Percentiles rank a stretch among this genome's conserved stretches.
phyloP scores from a whole-genome alignment of 2,888 invertebrate species.

The Sicus ferrugineus region DNA sequence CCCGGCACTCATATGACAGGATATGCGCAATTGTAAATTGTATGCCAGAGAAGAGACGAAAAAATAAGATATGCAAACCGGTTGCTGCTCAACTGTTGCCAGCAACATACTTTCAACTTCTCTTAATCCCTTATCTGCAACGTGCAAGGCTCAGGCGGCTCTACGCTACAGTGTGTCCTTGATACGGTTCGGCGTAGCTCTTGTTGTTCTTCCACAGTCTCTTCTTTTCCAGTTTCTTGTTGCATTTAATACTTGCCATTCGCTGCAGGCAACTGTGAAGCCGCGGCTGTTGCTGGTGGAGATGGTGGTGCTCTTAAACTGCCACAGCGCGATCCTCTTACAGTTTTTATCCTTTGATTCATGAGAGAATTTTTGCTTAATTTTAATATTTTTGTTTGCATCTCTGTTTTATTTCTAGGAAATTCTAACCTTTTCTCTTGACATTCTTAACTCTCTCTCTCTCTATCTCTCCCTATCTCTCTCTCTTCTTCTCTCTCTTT shows the following conservation, averaged over 20 bases:
- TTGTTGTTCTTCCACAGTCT: not conserved
- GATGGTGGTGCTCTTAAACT: not conserved
- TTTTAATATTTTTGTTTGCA: not conserved
- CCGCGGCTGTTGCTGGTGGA: conserved; percentile 1
- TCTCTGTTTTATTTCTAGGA: not conserved
- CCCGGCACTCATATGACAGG: conserved; percentile 18
- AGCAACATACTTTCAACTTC: conserved; percentile 23
- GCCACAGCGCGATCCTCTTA: conserved; percentile 7
- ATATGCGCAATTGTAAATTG: conserved; percentile 36
- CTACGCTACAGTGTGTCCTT: not conserved
- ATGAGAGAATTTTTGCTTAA: conserved; percentile 8
- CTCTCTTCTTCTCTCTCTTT: not conserved
- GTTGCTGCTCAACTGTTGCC: not conserved
- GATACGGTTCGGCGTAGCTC: not conserved
- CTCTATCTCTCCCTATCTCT: not conserved
- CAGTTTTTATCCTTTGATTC: conserved; percentile 33
- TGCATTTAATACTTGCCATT: conserved; percentile 4
- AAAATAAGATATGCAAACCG: conserved; percentile 8
- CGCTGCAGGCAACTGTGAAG: not conserved
- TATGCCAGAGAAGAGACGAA: conserved; percentile 14
- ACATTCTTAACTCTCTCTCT: not conserved
- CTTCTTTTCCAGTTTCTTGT: conserved; percentile 10
- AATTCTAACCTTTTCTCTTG: not conserved
- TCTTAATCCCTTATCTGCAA: conserved; percentile 34
- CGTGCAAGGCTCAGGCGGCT: conserved; percentile 18